phyloP scores from a whole-genome alignment of 30 jellyfish, hydroid and myxozoan species.

The Turritopsis rubra region DNA sequence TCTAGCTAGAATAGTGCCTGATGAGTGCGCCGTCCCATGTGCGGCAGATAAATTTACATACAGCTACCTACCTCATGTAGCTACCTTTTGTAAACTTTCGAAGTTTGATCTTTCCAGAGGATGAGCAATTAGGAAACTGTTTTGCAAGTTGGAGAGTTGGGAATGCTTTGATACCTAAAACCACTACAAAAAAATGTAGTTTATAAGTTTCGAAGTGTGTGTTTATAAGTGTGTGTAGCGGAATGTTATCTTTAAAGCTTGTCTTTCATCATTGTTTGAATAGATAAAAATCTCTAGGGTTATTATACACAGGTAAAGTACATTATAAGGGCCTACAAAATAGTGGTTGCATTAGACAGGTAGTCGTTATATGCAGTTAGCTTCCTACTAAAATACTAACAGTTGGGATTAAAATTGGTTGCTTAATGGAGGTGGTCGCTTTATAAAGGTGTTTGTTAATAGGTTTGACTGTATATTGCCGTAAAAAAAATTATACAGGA shows the following conservation, averaged over 20 bases:
- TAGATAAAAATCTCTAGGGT: neutral
- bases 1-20: neutral
- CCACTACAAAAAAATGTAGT: neutral
- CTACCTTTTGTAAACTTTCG: neutral
- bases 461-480: neutral
- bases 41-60: neutral
- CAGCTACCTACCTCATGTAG: too few relatives aligned
- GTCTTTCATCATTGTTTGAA: neutral
- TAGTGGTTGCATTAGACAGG: neutral
- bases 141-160: too few relatives aligned
- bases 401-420: neutral
- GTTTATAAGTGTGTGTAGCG: neutral
- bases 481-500: neutral
- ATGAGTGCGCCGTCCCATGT: neutral
- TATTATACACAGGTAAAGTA: neutral
- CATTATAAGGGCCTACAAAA: neutral
- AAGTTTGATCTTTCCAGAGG: neutral
- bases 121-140: neutral
- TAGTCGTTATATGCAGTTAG: neutral
- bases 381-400: neutral
- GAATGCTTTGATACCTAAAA: too few relatives aligned
- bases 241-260: neutral
- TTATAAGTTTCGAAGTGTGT: neutral
- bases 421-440: neutral
- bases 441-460: neutral